phyloP scores from a whole-genome alignment of 2,113 vertebrate genomes.

The Cairina moschata region DNA sequence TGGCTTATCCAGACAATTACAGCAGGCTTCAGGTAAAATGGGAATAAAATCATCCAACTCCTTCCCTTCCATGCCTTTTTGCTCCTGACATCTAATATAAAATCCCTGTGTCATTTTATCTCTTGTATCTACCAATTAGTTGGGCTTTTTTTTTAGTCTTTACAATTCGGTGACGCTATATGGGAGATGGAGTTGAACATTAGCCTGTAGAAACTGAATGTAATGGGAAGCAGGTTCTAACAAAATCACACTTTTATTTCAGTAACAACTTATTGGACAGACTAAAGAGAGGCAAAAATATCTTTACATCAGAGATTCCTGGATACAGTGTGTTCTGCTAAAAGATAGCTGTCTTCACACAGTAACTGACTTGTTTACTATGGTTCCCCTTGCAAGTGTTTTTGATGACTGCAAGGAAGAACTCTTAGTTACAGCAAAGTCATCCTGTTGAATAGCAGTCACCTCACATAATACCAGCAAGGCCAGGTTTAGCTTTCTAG shows the following conservation, averaged over 20 bases:
- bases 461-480: not conserved
- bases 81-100: not conserved
- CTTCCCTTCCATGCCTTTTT: not conserved
- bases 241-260: slow-evolving; percentile 25
- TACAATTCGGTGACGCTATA: not conserved
- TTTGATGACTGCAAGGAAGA: slow-evolving; percentile 24
- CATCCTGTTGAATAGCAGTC: slow-evolving; percentile 7
- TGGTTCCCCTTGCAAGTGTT: not conserved
- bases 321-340: not conserved
- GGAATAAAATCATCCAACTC: not conserved
- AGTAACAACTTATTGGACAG: not conserved
- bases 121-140: not conserved
- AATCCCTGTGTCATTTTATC: not conserved
- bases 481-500: slow-evolving; percentile 22
- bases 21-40: not conserved
- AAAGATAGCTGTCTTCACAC: not conserved
- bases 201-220: not conserved
- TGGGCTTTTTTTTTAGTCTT: not conserved
- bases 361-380: not conserved
- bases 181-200: not conserved
- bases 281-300: not conserved
- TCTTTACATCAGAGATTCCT: not conserved
- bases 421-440: not conserved
- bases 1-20: not conserved
- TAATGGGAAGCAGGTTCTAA: not conserved